A percentile compares a stretch with the other conserved stretches of the same genome.
These are phyloP conservation scores for Thereva unica DNA, from an alignment of 2,888 invertebrate genomes.

Conservation along the genomic window DNA sequence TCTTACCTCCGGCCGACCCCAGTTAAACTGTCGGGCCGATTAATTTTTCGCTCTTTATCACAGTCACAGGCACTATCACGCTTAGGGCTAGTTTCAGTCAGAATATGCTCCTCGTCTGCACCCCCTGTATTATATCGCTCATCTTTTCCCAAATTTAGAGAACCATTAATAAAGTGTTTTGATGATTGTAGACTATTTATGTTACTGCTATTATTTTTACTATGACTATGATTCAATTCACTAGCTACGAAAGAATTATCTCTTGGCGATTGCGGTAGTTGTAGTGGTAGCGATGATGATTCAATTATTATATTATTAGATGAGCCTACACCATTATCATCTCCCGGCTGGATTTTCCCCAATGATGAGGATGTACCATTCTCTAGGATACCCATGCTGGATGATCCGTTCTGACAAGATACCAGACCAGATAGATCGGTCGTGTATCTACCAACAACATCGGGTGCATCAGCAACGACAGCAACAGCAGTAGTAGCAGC, in stretches of 20 bases:
- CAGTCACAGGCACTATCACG: constrained; percentile 49
- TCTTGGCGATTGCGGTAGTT: constrained; percentile 42
- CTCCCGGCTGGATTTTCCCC: background rate
- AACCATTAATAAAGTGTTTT: constrained; percentile 20
- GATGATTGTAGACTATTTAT: constrained; percentile 9
- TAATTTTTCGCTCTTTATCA: constrained; percentile 23
- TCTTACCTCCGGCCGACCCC: constrained; percentile 40
- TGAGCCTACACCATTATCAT: too few relatives aligned
- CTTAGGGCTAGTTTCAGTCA: constrained; percentile 17
- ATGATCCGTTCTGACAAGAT: constrained; percentile 7
- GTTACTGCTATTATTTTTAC: constrained; percentile 27
- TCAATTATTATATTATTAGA: background rate
- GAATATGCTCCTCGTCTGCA: background rate
- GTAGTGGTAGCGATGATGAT: constrained; percentile 28
- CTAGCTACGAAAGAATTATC: constrained; percentile 39
- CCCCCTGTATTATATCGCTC: background rate
- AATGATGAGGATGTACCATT: constrained; percentile 5
- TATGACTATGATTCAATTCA: constrained; percentile 38
- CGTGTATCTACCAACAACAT: background rate
- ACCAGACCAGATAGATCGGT: background rate
- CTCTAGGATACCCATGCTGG: constrained; percentile 35
- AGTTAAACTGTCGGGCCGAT: constrained; percentile 37
- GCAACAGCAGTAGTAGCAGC: constrained; percentile 38
- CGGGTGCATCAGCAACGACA: constrained; percentile 5
- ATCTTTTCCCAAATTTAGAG: constrained; percentile 8